Evolutionary conservation across 1,140 invertebrate species (phyloP).

Genomic region (Prorops nasuta): DNA sequence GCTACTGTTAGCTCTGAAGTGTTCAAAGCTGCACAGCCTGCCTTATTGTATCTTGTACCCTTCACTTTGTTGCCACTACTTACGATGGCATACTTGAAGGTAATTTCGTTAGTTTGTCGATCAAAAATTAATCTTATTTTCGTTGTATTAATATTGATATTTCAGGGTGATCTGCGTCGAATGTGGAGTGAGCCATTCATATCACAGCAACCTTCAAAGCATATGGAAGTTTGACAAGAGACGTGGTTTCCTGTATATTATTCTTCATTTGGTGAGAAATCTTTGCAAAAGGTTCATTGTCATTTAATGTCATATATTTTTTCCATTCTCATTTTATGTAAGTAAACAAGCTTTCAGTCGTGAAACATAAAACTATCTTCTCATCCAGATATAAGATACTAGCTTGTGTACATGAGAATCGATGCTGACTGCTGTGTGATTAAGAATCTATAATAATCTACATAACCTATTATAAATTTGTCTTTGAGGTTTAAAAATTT

Average conservation of each 20-base stretch:
- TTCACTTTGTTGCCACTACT: constrained; percentile 94
- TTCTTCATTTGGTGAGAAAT: constrained; percentile 24
- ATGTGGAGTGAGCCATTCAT: constrained; percentile 99
- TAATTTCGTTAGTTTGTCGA: constrained; percentile 47
- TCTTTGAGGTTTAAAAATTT: no score
- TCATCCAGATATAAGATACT: constrained; percentile 16
- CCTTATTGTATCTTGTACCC: constrained; percentile 93
- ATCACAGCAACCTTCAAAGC: constrained; percentile 72
- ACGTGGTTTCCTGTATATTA: constrained; percentile 34
- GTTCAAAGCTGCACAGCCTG: constrained; percentile 96
- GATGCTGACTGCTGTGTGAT: constrained; percentile 16
- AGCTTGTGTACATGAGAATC: constrained; percentile 9
- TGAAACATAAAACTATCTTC: constrained; percentile 19
- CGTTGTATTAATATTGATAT: constrained; percentile 22
- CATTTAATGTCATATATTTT: constrained; percentile 28
- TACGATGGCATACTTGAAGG: constrained; percentile 97
- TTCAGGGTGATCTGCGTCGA: constrained; percentile 87
- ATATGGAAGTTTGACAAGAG: constrained; percentile 69
- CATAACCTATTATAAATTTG: no score
- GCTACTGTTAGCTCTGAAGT: constrained; percentile 96
- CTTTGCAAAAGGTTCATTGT: constrained; percentile 22
- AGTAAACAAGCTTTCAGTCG: constrained; percentile 31
- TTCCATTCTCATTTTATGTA: constrained; percentile 38
- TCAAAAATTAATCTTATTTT: neutral
- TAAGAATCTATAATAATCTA: constrained; percentile 22